Evolutionary conservation across 2,113 vertebrate species (phyloP).

Genomic region (Oncorhynchus mykiss): DNA sequence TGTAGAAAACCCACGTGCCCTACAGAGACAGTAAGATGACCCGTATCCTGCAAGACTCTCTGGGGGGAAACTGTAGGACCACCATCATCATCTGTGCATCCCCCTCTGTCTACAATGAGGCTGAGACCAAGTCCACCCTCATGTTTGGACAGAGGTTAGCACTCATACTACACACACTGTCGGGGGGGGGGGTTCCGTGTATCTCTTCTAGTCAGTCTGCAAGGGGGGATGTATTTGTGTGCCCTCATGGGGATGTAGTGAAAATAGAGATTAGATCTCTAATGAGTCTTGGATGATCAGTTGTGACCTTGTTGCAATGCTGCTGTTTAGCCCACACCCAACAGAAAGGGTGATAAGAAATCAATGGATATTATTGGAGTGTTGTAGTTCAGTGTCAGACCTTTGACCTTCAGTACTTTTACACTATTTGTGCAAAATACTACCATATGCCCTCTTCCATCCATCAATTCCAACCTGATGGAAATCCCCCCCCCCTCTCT

Average conservation of each 20-base stretch:
- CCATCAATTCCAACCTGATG: neutral
- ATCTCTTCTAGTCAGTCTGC: neutral
- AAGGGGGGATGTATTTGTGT: neutral
- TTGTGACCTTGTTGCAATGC: neutral
- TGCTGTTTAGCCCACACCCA: neutral
- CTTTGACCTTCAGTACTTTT: neutral
- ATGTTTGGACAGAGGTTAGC: constrained; percentile 92
- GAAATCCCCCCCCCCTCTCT: too few relatives aligned
- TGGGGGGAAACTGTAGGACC: constrained; percentile 93
- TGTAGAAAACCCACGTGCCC: constrained; percentile 89
- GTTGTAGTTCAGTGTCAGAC: neutral
- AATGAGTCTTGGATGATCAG: neutral
- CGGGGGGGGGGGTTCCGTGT: neutral
- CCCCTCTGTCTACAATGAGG: constrained; percentile 90
- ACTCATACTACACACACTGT: neutral
- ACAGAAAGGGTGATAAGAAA: neutral
- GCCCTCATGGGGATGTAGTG: neutral
- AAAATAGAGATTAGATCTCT: neutral
- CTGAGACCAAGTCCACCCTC: constrained; percentile 90
- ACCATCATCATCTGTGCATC: constrained; percentile 96
- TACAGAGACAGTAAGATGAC: constrained; percentile 98
- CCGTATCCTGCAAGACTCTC: constrained; percentile 91
- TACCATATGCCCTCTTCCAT: neutral
- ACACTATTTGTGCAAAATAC: neutral
- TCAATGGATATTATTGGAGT: neutral